Evolutionary conservation across 2,113 vertebrate genomes (phyloP), one percentile per base, ranked within the genome.

Genomic region (Callaeas wilsoni): DNA sequence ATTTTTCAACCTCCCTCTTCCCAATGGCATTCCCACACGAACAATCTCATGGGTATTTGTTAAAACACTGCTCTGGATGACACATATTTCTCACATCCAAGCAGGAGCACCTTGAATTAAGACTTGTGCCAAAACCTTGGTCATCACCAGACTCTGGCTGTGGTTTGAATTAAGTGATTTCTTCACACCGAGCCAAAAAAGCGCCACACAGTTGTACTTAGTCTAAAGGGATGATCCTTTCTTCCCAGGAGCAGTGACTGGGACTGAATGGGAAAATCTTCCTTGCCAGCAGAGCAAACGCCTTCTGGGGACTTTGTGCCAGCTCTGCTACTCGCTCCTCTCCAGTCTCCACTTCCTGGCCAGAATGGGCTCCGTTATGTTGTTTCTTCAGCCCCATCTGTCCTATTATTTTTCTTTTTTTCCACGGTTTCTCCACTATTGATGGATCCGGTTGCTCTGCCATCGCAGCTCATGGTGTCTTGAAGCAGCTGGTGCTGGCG

Each of bases 361-460:
- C 88, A 94, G 93, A 5, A 87, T 16, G 77, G 44, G 69, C 69
- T 93, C 71, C 0, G 1, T 39, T 67, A 16, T 32, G 60, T 79
- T 93, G 5, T 84, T 93, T 26, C 89, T 85, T 41, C 67, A 83
- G 59, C 67, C 84, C 95, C 96, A 93, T 95, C 96, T 95, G 96
- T 90, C 87, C 53, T 27, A 13, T 0, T 32, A 42, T 39, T 55
- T 49, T 19, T 16, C 2, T 10, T 35, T 60, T 39, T 30, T 63
- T 23, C 33, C 2, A 0, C 3, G 0, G 2, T 79, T 83, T 84
- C 46, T 42, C 8, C 0, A 0, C 4, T 52, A 1, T 37, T 0
- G 0, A 11, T 63, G 49, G 53, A 41, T 76, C 17, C 1, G 3
- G 33, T 4, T 10, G 73, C 49, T 90, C 75, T 82, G 89, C 67